Base-by-base conservation (phyloP, 2,888 invertebrate species). In the Lomographa bimaculata region DNA sequence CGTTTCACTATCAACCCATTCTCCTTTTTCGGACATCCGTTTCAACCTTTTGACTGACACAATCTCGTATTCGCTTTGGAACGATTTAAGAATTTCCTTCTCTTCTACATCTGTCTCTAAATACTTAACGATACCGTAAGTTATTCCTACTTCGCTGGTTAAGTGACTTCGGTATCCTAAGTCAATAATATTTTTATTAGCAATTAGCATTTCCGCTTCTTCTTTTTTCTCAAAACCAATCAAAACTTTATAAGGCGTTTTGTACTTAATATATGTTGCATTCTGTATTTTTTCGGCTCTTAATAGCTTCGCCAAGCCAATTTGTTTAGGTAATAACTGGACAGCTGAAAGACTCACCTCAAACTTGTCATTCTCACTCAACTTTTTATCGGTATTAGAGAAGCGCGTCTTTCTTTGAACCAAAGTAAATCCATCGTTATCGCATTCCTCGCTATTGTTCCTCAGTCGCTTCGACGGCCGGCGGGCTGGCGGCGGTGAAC, bases 21-120 rank as follows among this genome's bases (percentile, higher is more conserved):
- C 12, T 3, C 8, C 23, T 7, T 1, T 14, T 1, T 23, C 10
- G 1, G 16, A 4, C 11, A 32, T 3, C 0, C 23, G 12, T 7
- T 32, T 32, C 9, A 32, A 7, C n/a, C 32, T 16, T 23, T 32
- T 32, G n/a, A 23, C 23, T 1, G 16, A 16, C 1, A 32, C 2
- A 7, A 32, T 32, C 7, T 14, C 12, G 5, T 2, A 2, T 0
- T 30, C 21, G 2, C 21, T 14, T 8, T 21, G 2, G 2, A 21
- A 14, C 3, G 8, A 9, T 23, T 32, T 6, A 1, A 16, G 14
- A 7, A 32, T 5, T 16, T 32, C 30, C n/a, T 32, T n/a, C 1
- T 32, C 30, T 2, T 3, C n/a, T 2, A 32, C 8, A 7, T 23
- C 30, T n/a, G 16, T 2, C 8, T 32, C 30, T 5, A 32, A 4